Base-by-base conservation (phyloP, 2,888 invertebrate species). In the Caenorhabditis virilis region DNA sequence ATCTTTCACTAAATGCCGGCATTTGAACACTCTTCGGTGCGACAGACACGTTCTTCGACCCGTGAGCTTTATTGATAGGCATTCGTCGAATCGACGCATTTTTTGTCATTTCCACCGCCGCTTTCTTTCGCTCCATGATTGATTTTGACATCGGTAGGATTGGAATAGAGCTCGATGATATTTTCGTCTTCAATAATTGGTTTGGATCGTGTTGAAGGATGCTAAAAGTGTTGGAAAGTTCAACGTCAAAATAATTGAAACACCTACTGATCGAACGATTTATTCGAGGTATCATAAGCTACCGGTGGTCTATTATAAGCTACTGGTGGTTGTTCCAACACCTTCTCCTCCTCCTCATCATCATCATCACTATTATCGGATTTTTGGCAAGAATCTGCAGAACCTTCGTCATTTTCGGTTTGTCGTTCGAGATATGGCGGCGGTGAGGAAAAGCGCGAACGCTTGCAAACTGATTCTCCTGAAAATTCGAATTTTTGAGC, bases 91-190 rank as follows among this genome's bases (percentile, higher is more conserved):
- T 46, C 5, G 52, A 41, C 1, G 54, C 48, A 18, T 64, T 46
- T 30, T 25, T 54, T 2, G 57, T 48, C 49, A 57, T 57, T 30
- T 49, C 53, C 0, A 57, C 20, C 1, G 58, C 64, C 22, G 50
- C 64, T 16, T 58, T 64, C 20, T 64, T 58, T 6, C 46, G 49
- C 27, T 58, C 64, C 64, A 64, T 64, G 27, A 64, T 64, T 5
- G 58, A 58, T 26, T 58, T 64, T 0, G 64, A 54, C 15, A 58
- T 36, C 7, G 64, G 58, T 18, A 64, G 47, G 23, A 54, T 46
- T 2, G 64, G 54, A 11, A 55, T 46, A 5, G 58, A 15, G 11
- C 54, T 58, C n/a, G 53, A 35, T 1, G 54, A 36, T 3, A 54
- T 18, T 33, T 47, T 58, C 2, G 58, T 58, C 36, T 55, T 54